Conservation (phyloP, 2,797 vertebrate species). For the Scomberomorus guttatus region DNA sequence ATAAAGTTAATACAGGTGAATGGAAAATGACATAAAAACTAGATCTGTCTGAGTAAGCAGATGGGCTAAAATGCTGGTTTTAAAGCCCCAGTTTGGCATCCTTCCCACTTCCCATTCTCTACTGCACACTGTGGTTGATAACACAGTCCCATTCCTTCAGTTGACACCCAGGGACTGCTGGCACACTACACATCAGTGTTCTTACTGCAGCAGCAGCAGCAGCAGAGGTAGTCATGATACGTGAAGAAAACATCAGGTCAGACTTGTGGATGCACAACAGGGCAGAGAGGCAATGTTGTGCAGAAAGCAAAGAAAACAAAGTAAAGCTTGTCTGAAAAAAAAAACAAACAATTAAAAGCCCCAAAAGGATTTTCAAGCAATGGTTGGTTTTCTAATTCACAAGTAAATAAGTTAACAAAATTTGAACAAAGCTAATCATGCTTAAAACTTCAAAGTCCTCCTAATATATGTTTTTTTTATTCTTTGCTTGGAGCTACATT, state of each 20-base stretch:
- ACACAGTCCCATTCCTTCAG: constrained; percentile 2
- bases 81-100: not conserved
- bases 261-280: constrained; percentile 13
- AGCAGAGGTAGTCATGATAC: constrained; percentile 15
- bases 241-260: constrained; percentile 19
- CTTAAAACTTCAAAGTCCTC: not conserved
- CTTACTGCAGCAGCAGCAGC: not conserved
- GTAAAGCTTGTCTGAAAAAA: not conserved
- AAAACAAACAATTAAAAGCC: not conserved
- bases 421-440: not conserved
- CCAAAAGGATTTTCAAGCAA: not conserved
- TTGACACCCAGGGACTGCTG: constrained; percentile 1
- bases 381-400: constrained; percentile 4
- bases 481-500: not conserved
- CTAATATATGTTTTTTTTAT: not conserved
- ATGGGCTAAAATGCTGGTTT: not conserved
- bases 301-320: constrained; percentile 4
- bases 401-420: not conserved
- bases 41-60: not conserved
- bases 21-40: constrained; percentile 16
- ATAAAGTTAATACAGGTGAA: not conserved
- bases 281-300: constrained; percentile 8
- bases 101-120: too few species aligned
- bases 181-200: constrained; percentile 10
- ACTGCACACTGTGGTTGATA: not conserved